phyloP scores from a whole-genome alignment of 2,797 vertebrate species.

The Diplodus puntazzo region DNA sequence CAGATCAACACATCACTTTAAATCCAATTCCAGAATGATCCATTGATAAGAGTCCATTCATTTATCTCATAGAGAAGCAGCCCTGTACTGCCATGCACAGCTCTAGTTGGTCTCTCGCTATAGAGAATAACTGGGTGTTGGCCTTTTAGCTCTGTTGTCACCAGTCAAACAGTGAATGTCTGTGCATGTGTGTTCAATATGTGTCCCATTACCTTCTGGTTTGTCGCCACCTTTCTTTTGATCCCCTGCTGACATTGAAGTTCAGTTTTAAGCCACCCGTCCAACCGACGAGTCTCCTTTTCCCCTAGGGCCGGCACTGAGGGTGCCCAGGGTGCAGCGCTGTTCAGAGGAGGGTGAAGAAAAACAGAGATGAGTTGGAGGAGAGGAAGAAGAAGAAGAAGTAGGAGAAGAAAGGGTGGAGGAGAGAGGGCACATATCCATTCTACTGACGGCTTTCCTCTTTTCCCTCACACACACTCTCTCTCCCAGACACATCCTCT shows the following conservation, averaged over 20 bases:
- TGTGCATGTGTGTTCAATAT: slow-evolving; percentile 25
- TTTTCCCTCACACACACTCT: slow-evolving; percentile 57
- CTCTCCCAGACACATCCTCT: slow-evolving; percentile 84
- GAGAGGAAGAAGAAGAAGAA: slow-evolving; percentile 26
- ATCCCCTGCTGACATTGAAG: slow-evolving; percentile 85
- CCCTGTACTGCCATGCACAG: background rate
- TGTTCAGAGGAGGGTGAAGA: slow-evolving; percentile 44
- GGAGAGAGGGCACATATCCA: slow-evolving; percentile 74
- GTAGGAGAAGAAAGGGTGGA: slow-evolving; percentile 57
- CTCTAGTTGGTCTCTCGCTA: slow-evolving; percentile 24
- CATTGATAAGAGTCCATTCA: slow-evolving; percentile 37
- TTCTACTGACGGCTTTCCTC: slow-evolving; percentile 76
- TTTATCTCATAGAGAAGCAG: slow-evolving; percentile 19
- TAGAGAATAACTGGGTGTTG: slow-evolving; percentile 57
- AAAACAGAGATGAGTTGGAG: slow-evolving; percentile 33
- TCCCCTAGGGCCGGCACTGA: slow-evolving; percentile 62
- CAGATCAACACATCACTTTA: background rate
- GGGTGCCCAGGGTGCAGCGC: slow-evolving; percentile 38
- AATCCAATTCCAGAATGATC: background rate
- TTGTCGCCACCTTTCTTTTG: slow-evolving; percentile 77
- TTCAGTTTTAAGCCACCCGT: slow-evolving; percentile 69
- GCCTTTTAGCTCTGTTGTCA: slow-evolving; percentile 38
- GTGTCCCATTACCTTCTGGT: slow-evolving; percentile 78
- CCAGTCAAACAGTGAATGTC: slow-evolving; percentile 31
- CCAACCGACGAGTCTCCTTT: slow-evolving; percentile 60